Percentiles rank a stretch among this genome's conserved stretches.
Conservation (phyloP, 2,113 vertebrate species). For the Hippopotamus amphibius region DNA sequence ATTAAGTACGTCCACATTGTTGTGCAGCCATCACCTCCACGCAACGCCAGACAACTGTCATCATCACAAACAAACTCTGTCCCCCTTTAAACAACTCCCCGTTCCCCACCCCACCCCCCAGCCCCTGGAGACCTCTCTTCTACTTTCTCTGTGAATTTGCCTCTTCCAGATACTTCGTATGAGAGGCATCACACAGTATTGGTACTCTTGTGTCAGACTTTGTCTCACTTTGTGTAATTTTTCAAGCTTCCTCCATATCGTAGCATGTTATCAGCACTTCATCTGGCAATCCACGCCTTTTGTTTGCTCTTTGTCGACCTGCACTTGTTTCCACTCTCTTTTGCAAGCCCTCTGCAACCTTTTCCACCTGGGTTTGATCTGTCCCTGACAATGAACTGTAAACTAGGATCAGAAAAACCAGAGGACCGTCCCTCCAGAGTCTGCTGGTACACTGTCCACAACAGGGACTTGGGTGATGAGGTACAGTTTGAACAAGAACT, state of each 20-base stretch:
- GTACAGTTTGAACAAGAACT: no score
- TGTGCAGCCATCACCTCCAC: no score
- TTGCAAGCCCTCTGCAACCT: not conserved
- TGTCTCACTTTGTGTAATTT: fast-evolving
- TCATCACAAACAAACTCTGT: not conserved
- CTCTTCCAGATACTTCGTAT: not conserved
- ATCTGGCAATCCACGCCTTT: not conserved
- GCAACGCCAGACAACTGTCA: not conserved
- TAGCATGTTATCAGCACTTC: fast-evolving
- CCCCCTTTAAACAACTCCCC: not conserved
- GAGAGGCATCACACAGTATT: not conserved
- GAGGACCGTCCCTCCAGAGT: fast-evolving
- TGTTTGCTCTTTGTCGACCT: fast-evolving
- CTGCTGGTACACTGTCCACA: fast-evolving
- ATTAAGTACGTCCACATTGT: fast-evolving
- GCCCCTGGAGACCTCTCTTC: not conserved
- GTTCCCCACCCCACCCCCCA: not conserved
- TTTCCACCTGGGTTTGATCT: not conserved
- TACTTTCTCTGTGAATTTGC: not conserved
- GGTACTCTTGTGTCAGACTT: not conserved
- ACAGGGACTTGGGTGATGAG: fast-evolving
- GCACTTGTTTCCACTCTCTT: not conserved
- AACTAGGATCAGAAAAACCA: no score
- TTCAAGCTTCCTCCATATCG: not conserved
- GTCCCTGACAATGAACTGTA: not conserved